Evolutionary conservation across 2,888 invertebrate genomes (phyloP).

Genomic region (Chymomyza caudatula): DNA sequence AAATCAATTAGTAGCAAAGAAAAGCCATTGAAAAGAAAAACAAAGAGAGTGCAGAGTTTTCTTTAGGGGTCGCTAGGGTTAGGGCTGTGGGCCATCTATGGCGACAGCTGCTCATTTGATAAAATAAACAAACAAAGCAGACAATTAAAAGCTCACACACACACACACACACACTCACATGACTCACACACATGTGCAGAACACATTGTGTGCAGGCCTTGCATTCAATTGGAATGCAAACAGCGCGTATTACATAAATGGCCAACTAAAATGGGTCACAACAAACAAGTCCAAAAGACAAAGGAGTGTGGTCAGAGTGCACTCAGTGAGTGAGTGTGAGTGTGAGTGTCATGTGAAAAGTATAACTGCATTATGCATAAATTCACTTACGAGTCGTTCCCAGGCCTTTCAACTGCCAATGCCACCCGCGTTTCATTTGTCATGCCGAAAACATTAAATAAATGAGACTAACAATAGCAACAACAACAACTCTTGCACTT

Average conservation of each 20-base stretch:
- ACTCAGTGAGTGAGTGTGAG: too few relatives aligned
- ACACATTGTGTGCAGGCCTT: conserved; percentile 44
- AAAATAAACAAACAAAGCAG: conserved; percentile 40
- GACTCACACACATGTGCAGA: conserved; percentile 44
- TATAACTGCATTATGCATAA: background rate
- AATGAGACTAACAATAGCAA: background rate
- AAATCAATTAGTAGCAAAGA: conserved; percentile 58
- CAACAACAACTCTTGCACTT: conserved; percentile 31
- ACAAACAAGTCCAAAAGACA: conserved; percentile 2
- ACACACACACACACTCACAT: background rate
- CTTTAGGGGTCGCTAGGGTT: conserved; percentile 20
- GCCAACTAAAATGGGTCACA: conserved; percentile 52
- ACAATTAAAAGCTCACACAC: conserved; percentile 60
- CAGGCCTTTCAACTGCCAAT: conserved; percentile 1
- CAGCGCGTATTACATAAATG: conserved; percentile 1
- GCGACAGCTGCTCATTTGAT: conserved; percentile 62
- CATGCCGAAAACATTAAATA: conserved; percentile 19
- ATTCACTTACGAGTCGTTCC: background rate
- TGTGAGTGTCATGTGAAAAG: too few relatives aligned
- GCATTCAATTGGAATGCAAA: conserved; percentile 5
- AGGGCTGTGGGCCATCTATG: background rate
- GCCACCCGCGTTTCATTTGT: conserved; percentile 13
- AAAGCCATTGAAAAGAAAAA: conserved; percentile 35
- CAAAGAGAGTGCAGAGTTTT: conserved; percentile 7
- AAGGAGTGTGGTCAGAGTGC: background rate